Percentiles rank a stretch among this genome's conserved stretches.
These are phyloP conservation scores for Himantopus leucocephalus DNA, from an alignment of 2,113 vertebrate species.

Conservation along the genomic window DNA sequence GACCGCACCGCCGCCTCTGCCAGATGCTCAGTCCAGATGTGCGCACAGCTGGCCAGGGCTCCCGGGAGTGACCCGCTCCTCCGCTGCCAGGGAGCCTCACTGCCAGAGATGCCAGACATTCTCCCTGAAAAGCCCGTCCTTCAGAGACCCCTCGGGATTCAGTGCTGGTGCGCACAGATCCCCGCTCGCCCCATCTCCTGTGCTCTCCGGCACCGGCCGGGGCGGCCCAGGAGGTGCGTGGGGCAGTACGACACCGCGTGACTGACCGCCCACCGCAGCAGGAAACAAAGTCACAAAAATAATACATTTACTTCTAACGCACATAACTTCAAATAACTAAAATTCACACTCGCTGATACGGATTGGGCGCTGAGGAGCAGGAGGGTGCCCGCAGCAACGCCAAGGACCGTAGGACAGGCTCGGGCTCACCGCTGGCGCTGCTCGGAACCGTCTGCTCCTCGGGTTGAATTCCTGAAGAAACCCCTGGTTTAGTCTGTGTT, in stretches of 20 bases:
- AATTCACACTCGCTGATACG: accelerated
- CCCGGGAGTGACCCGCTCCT: background rate
- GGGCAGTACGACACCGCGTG: background rate
- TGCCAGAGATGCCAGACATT: accelerated
- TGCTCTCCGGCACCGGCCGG: background rate
- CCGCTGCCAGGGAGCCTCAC: accelerated
- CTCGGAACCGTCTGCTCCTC: background rate
- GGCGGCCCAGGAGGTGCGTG: background rate
- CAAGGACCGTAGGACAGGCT: too few relatives aligned
- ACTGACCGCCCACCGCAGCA: too few relatives aligned
- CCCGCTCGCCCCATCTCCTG: accelerated
- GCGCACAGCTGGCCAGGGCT: background rate
- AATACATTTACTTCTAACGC: accelerated
- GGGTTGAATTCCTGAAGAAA: background rate
- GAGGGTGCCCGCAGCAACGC: background rate
- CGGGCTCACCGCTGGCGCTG: accelerated
- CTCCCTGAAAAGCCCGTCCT: accelerated
- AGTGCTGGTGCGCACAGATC: background rate
- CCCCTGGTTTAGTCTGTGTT: background rate
- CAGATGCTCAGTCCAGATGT: background rate
- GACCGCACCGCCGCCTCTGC: accelerated
- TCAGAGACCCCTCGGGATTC: background rate
- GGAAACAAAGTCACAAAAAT: background rate
- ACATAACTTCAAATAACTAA: background rate
- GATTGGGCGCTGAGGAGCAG: background rate